A percentile compares a stretch with the other conserved stretches of the same genome.
These are phyloP conservation scores for Salvelinus alpinus DNA, from an alignment of 2,113 vertebrate species.

Conservation along the genomic window DNA sequence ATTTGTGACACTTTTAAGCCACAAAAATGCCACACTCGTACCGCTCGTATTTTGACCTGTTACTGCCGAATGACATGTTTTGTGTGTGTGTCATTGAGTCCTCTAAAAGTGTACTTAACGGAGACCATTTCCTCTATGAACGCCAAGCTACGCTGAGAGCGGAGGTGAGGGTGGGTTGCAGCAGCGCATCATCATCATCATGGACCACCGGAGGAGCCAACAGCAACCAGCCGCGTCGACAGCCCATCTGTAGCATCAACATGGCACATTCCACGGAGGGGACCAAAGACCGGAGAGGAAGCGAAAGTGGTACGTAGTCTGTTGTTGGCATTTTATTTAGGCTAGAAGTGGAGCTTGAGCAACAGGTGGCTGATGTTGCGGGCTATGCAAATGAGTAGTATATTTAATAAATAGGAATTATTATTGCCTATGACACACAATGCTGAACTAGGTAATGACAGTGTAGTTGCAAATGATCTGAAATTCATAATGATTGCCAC, in stretches of 20 bases:
- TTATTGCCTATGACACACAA: neutral
- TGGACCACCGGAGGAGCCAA: slow-evolving; percentile 46
- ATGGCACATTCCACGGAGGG: slow-evolving; percentile 61
- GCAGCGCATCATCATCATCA: slow-evolving; percentile 45
- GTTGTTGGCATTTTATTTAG: neutral
- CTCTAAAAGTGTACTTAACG: neutral
- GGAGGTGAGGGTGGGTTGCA: slow-evolving; percentile 28
- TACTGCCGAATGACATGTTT: neutral
- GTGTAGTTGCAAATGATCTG: too few relatives aligned
- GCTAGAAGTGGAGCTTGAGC: neutral
- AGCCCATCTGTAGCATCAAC: slow-evolving; percentile 65
- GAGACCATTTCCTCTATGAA: slow-evolving; percentile 18
- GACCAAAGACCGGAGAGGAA: slow-evolving; percentile 27
- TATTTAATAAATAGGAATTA: neutral
- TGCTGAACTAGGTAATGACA: too few relatives aligned
- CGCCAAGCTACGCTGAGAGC: slow-evolving; percentile 38
- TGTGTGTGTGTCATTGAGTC: neutral
- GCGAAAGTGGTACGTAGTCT: slow-evolving; percentile 46
- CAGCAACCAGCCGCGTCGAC: slow-evolving; percentile 27
- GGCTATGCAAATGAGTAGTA: neutral
- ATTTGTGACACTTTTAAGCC: too few relatives aligned
- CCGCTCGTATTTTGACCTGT: neutral
- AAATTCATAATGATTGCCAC: neutral
- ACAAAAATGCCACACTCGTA: too few relatives aligned
- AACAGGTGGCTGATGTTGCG: neutral